A percentile compares a stretch with the other conserved stretches of the same genome.
phyloP scores from a whole-genome alignment of 2,113 vertebrate species.

The Gallinago jamesoni region DNA sequence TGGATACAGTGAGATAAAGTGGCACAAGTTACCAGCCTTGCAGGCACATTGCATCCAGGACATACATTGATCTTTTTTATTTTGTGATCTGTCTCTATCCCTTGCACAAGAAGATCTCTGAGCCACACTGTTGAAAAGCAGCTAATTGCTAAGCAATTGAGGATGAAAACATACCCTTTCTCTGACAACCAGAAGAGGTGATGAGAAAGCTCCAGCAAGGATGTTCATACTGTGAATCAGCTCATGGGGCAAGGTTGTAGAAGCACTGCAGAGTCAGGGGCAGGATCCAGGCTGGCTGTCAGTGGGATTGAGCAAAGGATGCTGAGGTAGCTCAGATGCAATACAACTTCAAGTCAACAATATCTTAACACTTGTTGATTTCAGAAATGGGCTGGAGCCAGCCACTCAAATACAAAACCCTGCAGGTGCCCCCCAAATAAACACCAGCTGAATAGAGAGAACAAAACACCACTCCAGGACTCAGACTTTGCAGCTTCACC shows the following conservation, averaged over 20 bases:
- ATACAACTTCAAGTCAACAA: background rate
- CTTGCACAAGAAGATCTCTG: background rate
- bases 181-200: background rate
- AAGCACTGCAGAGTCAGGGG: background rate
- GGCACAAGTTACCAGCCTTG: background rate
- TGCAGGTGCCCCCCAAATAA: background rate
- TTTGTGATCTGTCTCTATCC: background rate
- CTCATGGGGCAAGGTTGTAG: background rate
- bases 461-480: background rate
- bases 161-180: background rate
- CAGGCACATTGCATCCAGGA: background rate
- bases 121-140: background rate
- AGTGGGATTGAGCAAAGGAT: background rate
- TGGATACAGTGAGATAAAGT: background rate
- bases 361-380: background rate
- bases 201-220: background rate
- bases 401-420: background rate
- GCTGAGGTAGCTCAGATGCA: background rate
- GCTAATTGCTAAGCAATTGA: background rate
- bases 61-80: background rate
- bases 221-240: background rate
- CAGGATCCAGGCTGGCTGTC: background rate
- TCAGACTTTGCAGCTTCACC: background rate
- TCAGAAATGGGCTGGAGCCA: background rate
- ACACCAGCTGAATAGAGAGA: background rate